phyloP scores from a whole-genome alignment of 2,797 vertebrate genomes.

The Otolemur crassicaudatus region DNA sequence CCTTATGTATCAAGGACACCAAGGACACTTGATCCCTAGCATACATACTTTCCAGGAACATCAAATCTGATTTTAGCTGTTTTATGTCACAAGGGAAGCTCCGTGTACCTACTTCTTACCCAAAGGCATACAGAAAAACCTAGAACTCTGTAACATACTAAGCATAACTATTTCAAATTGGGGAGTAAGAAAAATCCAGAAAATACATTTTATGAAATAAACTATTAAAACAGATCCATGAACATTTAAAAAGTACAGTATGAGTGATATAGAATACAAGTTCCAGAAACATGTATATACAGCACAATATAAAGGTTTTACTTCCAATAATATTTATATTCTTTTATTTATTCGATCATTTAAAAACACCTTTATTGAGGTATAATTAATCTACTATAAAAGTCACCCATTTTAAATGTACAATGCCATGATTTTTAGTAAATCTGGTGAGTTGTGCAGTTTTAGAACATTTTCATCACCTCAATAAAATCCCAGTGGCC shows the following conservation, averaged over 20 bases:
- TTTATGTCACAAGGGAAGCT: background rate
- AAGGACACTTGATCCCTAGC: background rate
- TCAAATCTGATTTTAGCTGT: background rate
- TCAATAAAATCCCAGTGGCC: background rate
- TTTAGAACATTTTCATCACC: background rate
- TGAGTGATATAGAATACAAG: background rate
- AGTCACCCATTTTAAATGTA: background rate
- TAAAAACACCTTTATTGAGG: background rate
- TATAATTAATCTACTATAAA: background rate
- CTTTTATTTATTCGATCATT: background rate
- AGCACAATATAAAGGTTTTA: background rate
- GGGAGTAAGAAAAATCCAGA: background rate
- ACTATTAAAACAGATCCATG: constrained; percentile 6
- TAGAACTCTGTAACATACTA: background rate
- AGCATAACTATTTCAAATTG: constrained; percentile 22
- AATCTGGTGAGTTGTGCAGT: background rate
- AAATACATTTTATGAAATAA: background rate
- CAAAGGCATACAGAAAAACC: background rate
- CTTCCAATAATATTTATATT: constrained; percentile 24
- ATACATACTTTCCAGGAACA: background rate
- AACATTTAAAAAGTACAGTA: background rate
- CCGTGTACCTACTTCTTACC: background rate
- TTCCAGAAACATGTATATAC: background rate
- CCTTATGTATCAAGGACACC: background rate
- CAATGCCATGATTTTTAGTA: background rate